Base-by-base conservation (phyloP, 23 tunicate genomes). In the Ascidia mentula region DNA sequence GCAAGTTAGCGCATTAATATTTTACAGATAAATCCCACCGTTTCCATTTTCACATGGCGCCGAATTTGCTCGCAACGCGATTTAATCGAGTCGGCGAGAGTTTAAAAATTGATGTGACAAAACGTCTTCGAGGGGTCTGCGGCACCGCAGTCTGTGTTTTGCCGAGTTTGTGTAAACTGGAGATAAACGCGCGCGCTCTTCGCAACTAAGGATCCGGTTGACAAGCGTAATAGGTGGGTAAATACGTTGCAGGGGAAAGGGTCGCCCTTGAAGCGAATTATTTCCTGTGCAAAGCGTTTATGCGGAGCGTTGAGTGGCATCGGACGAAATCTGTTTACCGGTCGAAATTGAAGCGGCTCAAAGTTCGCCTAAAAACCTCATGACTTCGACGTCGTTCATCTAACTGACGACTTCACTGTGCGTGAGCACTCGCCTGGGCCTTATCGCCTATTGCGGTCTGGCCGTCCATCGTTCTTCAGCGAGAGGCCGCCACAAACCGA, bases 21-120 rank as follows among this genome's bases (percentile, higher is more conserved):
- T 53, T 53, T 53, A 53, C 24, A 53, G 24, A 53, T 53, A 53
- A 53, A 53, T 53, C 65, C 65, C 65, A 53, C 24, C 65, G 12
- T 53, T 53, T 53, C 65, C 65, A 53, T 53, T 53, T 53, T 53
- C 65, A 53, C 65, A 53, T 53, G 65, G 65, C 24, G 13, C 65
- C 13, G 65, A 53, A 53, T 53, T 53, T 53, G 65, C 65, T 53
- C 24, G 65, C 12, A 53, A 53, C 65, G 24, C 13, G 65, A 53
- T 53, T 20, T 53, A 53, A 53, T 53, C 65, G 65, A 53, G 28
- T 53, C 65, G 24, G 28, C 22, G n/a, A n/a, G n/a, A 3, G 28
- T 53, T 53, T 53, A 53, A 53, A 53, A 53, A 53, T 53, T 53
- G 7, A 53, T 53, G 65, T 53, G 65, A 53, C 65, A 53, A 53